Evolutionary conservation across 2,888 invertebrate genomes (phyloP).

Genomic region (Dolichomitus sp.): DNA sequence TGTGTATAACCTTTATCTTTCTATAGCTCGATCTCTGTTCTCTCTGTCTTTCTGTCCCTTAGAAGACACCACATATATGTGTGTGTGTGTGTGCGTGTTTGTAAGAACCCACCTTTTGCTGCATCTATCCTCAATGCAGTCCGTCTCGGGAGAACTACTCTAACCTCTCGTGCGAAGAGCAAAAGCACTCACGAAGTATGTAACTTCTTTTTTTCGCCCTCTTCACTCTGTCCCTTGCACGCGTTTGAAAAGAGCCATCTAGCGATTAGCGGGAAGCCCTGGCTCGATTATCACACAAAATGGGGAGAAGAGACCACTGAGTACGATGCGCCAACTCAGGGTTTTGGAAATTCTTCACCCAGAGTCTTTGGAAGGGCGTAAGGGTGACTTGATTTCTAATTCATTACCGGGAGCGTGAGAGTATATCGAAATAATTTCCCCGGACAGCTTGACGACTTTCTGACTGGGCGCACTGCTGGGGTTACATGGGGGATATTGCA

Average conservation of each 20-base stretch:
- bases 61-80: constrained; percentile 29
- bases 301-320: background rate
- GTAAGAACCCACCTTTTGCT: constrained; percentile 36
- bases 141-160: constrained; percentile 61
- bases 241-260: constrained; percentile 38
- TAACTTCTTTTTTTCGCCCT: constrained; percentile 26
- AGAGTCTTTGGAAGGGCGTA: background rate
- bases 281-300: constrained; percentile 28
- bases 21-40: constrained; percentile 26
- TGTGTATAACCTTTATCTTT: constrained; percentile 37
- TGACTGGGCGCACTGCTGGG: constrained; percentile 40
- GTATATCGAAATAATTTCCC: constrained; percentile 73
- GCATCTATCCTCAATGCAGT: constrained; percentile 47
- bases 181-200: constrained; percentile 40
- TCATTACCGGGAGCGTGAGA: constrained; percentile 63
- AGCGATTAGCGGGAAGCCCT: constrained; percentile 35
- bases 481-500: constrained; percentile 26
- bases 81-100: constrained; percentile 1
- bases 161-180: constrained; percentile 12
- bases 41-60: constrained; percentile 41
- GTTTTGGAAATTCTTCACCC: background rate
- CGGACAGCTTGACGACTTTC: constrained; percentile 67
- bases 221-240: background rate
- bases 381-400: constrained; percentile 68
- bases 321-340: background rate